Evolutionary conservation across 2,797 vertebrate genomes (phyloP), one percentile per base, ranked within the genome.

Genomic region (Sebastes cheni): DNA sequence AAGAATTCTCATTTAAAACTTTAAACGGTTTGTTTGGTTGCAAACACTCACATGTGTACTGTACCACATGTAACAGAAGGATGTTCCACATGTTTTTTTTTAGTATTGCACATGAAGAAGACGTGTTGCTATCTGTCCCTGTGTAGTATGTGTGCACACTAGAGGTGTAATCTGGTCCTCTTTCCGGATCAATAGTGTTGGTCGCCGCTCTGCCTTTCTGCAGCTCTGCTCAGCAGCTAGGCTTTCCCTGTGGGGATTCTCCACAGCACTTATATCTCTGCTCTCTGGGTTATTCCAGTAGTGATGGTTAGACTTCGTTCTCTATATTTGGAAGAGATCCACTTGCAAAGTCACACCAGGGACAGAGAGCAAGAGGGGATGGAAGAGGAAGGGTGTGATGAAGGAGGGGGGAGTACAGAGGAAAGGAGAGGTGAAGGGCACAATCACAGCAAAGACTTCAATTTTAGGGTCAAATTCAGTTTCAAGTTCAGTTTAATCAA

Each of bases 261-360:
- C 86, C 77, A 71, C 67, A 82, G 85, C 32, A 72, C 59, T 72
- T 20, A 66, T 66, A 46, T n/a, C 75, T 77, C 75, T 66, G 11
- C 73, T 84, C 71, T 70, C 27, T 50, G 58, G 76, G 83, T 87
- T 92, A 80, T 84, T 92, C 86, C 86, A 89, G 88, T 59, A 78
- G 56, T 68, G 50, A 77, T 25, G 64, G 66, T 55, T 77, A 77
- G 79, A 84, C 80, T 85, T 79, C 83, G 85, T 84, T 88, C 68
- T 92, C 85, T 91, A 84, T 90, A 89, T 91, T 86, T 86, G 84
- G 82, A 89, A 81, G 73, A 75, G 90, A 88, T 85, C 79, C 1
- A 18, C 81, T 85, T 86, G 77, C 86, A 94, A 93, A 91, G 91
- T 88, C 87, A 88, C 76, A 61, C 67, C 80, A 84, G 90, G 90